Evolutionary conservation across 2,113 vertebrate genomes (phyloP).

Genomic region (Octodon degus): DNA sequence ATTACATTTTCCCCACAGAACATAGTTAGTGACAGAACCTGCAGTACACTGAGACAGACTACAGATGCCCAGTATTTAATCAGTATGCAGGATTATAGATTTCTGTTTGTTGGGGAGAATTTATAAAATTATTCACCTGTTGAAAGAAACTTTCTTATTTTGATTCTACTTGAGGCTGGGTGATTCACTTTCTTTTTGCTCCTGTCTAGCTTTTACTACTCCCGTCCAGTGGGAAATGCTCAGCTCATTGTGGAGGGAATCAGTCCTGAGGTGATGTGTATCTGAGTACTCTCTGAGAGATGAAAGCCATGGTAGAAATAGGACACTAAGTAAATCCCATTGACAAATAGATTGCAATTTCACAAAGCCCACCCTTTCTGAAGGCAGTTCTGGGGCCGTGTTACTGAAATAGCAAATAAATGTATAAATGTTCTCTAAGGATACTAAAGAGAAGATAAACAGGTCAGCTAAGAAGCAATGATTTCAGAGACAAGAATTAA

Average conservation of each 20-base stretch:
- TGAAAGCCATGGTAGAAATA: neutral
- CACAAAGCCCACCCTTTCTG: neutral
- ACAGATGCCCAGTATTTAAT: neutral
- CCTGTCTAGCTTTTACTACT: neutral
- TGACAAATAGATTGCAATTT: neutral
- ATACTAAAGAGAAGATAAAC: conserved; percentile 18
- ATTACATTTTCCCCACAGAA: neutral
- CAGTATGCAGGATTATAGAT: neutral
- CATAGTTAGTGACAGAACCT: neutral
- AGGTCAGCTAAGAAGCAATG: neutral
- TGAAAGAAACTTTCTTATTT: neutral
- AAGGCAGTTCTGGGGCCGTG: neutral
- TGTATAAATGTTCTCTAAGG: neutral
- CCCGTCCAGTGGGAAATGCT: neutral
- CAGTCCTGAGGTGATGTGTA: too few relatives aligned
- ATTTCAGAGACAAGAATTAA: conserved; percentile 12
- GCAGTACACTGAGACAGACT: neutral
- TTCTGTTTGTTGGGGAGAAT: neutral
- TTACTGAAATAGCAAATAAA: neutral
- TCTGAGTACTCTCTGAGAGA: neutral
- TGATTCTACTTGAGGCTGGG: neutral
- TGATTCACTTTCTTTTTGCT: neutral
- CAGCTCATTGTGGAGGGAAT: neutral
- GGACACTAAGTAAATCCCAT: neutral
- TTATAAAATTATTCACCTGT: neutral